Base-by-base conservation (phyloP, 2,797 vertebrate genomes). In the Notamacropus eugenii region DNA sequence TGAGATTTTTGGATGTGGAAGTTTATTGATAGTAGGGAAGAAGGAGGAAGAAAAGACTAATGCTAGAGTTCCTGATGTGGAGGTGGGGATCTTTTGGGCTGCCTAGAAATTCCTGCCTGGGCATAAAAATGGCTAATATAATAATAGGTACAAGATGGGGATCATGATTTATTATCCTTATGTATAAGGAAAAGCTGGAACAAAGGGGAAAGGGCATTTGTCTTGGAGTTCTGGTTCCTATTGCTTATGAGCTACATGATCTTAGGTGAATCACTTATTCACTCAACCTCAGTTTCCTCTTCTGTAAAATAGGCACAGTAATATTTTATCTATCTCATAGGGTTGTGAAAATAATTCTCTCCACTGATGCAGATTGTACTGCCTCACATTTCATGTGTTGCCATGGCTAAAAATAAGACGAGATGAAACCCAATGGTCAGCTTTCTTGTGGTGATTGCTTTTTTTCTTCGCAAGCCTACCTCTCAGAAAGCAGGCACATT, bases 191-290 rank as follows among this genome's bases (percentile, higher is more conserved):
- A 62, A 95, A 92, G 40, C 74, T 93, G 74, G 29, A 56, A 59
- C 57, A 58, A n/a, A 22, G n/a, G 55, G 8, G 92, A 56, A 87
- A 55, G 4, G 52, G 27, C 91, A 54, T 55, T 90, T 93, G 92
- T 56, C 52, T 59, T 91, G 57, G 29, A 74, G 59, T 40, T 54
- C 56, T 94, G 11, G 34, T 55, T 93, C 93, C 93, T 91, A 54
- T 11, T 91, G 19, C 50, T 91, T 52, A 55, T 55, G 13, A 54
- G 5, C 90, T 91, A n/a, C 52, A 9, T 91, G 90, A 16, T 55
- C 54, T n/a, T 91, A 13, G 29, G 4, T 91, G 28, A 54, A 8
- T 91, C 28, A 55, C 52, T 90, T 90, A 50, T 90, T 90, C 50
- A 28, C 10, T 91, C 13, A 34, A 29, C 52, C 90, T 91, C 90